phyloP scores from a whole-genome alignment of 2,797 vertebrate species.

The Esox lucius region DNA sequence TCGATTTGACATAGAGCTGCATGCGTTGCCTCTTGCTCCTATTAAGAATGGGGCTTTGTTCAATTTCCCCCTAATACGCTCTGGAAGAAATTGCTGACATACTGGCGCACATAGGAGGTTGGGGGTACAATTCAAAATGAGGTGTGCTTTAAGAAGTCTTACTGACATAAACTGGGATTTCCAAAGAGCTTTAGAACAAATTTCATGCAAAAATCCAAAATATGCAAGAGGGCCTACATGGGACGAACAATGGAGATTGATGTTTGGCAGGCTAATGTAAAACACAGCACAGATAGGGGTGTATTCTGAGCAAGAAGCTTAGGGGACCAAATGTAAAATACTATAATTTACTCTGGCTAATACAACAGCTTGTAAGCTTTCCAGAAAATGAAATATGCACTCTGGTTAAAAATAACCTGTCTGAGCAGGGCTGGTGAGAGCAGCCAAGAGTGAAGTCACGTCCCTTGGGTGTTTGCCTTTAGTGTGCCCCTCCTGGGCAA shows the following conservation, averaged over 20 bases:
- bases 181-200: constrained; percentile 19
- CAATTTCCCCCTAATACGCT: constrained; percentile 3
- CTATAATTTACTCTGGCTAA: constrained; percentile 56
- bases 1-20: constrained; percentile 37
- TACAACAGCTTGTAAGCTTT: constrained; percentile 40
- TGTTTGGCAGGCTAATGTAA: constrained; percentile 49
- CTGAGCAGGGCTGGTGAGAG: constrained; percentile 44
- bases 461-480: constrained; percentile 55
- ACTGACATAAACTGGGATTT: constrained; percentile 10
- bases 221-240: background rate
- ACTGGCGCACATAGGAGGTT: background rate
- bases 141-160: background rate
- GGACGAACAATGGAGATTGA: constrained; percentile 29
- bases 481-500: constrained; percentile 56
- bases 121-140: background rate
- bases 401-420: constrained; percentile 69
- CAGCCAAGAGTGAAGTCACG: constrained; percentile 62
- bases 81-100: constrained; percentile 40
- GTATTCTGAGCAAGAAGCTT: constrained; percentile 51
- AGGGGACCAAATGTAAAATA: constrained; percentile 61
- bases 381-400: constrained; percentile 61
- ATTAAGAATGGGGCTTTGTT: constrained; percentile 46
- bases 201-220: constrained; percentile 36
- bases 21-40: constrained; percentile 31
- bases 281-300: constrained; percentile 45